These are phyloP conservation scores for Sphaerophoria rueppellii DNA, from an alignment of 2,888 invertebrate species.

Conservation along the genomic window DNA sequence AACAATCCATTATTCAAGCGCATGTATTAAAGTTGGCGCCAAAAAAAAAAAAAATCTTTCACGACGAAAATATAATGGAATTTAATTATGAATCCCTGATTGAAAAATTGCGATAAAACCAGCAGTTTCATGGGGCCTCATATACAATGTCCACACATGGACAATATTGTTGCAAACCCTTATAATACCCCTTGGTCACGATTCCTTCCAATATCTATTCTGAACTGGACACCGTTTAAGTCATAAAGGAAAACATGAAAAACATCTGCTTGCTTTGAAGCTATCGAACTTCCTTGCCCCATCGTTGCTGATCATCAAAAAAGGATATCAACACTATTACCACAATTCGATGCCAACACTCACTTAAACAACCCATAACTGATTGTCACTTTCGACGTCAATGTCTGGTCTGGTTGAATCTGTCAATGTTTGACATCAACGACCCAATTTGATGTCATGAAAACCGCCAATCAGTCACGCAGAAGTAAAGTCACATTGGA, in stretches of 20 bases:
- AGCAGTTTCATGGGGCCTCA: conserved; percentile 25
- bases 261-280: neutral
- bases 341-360: conserved; percentile 50
- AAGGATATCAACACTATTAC: conserved; percentile 55
- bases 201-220: conserved; percentile 1
- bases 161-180: conserved; percentile 15
- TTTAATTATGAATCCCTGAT: conserved; percentile 68
- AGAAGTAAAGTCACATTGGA: conserved; percentile 46
- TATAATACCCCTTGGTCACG: conserved; percentile 39
- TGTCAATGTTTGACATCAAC: conserved; percentile 53
- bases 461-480: conserved; percentile 74
- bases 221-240: conserved; percentile 42
- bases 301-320: conserved; percentile 22
- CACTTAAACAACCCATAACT: conserved; percentile 36
- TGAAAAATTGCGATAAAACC: conserved; percentile 55
- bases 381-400: conserved; percentile 21
- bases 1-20: neutral
- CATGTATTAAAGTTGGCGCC: conserved; percentile 55
- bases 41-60: conserved; percentile 60
- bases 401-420: neutral
- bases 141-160: conserved; percentile 2
- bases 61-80: conserved; percentile 62
- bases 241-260: conserved; percentile 4
- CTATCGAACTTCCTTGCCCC: conserved; percentile 49
- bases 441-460: conserved; percentile 70